phyloP scores from a whole-genome alignment of 2,888 invertebrate genomes.

The Ametastegia equiseti region DNA sequence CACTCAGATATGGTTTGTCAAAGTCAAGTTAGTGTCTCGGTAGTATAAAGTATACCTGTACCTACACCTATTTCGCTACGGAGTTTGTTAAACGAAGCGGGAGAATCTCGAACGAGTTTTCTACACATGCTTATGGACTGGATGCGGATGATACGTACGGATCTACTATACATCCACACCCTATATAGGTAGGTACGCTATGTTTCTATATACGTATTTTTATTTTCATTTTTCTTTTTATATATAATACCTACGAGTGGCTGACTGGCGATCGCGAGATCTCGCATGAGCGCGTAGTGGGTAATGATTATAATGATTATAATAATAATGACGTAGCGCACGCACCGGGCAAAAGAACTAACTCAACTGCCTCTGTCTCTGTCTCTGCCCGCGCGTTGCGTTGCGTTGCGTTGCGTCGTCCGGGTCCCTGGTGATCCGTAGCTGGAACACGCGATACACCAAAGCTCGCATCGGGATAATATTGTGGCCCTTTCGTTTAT shows the following conservation, averaged over 20 bases:
- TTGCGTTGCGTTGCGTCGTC: too few relatives aligned
- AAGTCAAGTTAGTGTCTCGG: too few relatives aligned
- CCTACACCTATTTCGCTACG: not conserved
- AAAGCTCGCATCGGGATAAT: not conserved
- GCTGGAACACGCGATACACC: not conserved
- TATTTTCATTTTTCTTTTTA: not conserved
- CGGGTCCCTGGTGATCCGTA: not conserved
- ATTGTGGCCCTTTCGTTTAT: too few relatives aligned
- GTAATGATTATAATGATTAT: constrained; percentile 30
- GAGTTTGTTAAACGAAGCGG: not conserved
- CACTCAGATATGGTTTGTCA: too few relatives aligned
- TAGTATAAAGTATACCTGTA: not conserved
- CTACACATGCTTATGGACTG: not conserved
- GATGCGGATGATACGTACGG: not conserved
- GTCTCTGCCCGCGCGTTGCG: not conserved
- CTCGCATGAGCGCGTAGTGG: constrained; percentile 31
- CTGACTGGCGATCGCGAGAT: not conserved
- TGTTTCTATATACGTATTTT: not conserved
- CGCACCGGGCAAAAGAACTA: constrained; percentile 12
- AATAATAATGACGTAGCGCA: constrained; percentile 35
- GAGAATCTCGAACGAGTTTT: constrained; percentile 24
- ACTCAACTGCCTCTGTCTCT: too few relatives aligned
- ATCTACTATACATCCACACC: not conserved
- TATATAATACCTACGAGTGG: not conserved
- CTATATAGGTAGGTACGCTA: not conserved